A percentile compares a stretch with the other conserved stretches of the same genome.
Evolutionary conservation across 1,140 invertebrate species (phyloP).

Genomic region (Aphelenchoides fujianensis): DNA sequence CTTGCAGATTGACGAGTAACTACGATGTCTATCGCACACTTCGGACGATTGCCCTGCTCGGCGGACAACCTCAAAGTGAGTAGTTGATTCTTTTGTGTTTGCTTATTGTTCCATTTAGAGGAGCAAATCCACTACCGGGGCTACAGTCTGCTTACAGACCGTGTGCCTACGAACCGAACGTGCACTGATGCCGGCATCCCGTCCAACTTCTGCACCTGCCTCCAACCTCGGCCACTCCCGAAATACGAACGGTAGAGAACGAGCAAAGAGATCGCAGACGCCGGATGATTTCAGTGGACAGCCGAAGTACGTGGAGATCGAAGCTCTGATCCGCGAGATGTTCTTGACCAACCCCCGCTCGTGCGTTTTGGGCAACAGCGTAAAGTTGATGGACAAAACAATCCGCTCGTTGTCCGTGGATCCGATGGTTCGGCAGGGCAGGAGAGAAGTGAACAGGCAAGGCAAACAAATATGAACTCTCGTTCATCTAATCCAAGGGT

Average conservation of each 20-base stretch:
- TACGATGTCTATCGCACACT: constrained; percentile 55
- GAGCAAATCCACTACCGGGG: constrained; percentile 18
- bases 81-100: not conserved
- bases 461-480: not conserved
- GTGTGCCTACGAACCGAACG: constrained; percentile 34
- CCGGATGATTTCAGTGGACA: constrained; percentile 19
- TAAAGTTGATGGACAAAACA: constrained; percentile 12
- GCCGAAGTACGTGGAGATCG: not conserved
- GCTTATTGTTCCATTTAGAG: not conserved
- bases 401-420: constrained; percentile 22
- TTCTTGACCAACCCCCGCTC: not conserved
- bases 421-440: constrained; percentile 31
- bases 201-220: constrained; percentile 48
- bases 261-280: too few species aligned
- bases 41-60: constrained; percentile 38
- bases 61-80: constrained; percentile 12
- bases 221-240: constrained; percentile 24
- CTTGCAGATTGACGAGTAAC: constrained; percentile 41
- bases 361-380: not conserved
- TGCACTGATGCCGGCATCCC: constrained; percentile 46
- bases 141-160: constrained; percentile 31
- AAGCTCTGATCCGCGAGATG: not conserved
- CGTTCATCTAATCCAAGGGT: constrained; percentile 8
- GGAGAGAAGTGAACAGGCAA: not conserved
- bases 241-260: constrained; percentile 24